Evolutionary conservation across 2,888 invertebrate genomes (phyloP).

Genomic region (Acheta domesticus): DNA sequence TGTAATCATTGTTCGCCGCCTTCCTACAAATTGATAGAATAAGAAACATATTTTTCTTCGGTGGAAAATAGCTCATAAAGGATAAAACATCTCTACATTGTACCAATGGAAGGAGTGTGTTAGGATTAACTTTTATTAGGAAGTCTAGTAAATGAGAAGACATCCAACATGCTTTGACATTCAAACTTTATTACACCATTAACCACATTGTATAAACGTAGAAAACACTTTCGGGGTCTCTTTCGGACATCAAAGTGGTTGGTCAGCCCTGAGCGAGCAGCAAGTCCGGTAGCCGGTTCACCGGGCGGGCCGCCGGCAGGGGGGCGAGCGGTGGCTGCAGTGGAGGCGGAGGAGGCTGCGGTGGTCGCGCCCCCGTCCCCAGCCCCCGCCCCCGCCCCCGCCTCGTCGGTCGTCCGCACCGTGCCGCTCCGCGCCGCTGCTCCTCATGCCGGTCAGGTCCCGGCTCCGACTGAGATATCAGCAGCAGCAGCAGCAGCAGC

Average conservation of each 20-base stretch:
- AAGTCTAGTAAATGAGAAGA: too few relatives aligned
- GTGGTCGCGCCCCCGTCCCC: neutral
- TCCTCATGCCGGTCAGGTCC: conserved; percentile 3
- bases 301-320: neutral
- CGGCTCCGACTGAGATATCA: conserved; percentile 1
- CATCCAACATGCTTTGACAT: too few relatives aligned
- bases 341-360: neutral
- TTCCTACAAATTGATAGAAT: too few relatives aligned
- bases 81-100: too few relatives aligned
- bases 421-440: neutral
- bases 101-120: too few relatives aligned
- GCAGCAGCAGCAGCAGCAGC: neutral
- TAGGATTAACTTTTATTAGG: too few relatives aligned
- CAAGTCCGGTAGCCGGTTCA: conserved; percentile 9
- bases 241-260: neutral
- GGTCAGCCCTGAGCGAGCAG: neutral
- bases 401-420: neutral
- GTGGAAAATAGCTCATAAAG: too few relatives aligned
- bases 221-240: too few relatives aligned
- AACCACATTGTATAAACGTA: too few relatives aligned
- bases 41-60: too few relatives aligned
- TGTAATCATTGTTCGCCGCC: too few relatives aligned
- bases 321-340: neutral
- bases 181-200: too few relatives aligned
- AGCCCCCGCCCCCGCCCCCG: neutral